A percentile compares a stretch with the other conserved stretches of the same genome.
Conservation (phyloP, 1,140 invertebrate genomes). For the Scaptomyza graminum region DNA sequence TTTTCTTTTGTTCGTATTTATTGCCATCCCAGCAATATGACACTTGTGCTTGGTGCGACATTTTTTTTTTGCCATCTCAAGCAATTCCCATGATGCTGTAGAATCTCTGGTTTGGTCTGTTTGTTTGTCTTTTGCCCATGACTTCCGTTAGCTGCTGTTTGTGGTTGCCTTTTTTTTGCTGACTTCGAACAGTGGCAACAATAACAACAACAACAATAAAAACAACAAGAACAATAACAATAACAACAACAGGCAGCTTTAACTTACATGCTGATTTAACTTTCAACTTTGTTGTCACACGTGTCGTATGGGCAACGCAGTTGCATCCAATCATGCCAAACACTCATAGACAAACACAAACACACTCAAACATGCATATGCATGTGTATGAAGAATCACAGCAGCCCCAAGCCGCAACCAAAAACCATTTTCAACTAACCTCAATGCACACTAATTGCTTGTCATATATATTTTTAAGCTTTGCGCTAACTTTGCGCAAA, state of each 20-base stretch:
- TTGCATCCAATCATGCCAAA: slow-evolving; percentile 53
- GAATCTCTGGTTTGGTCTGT: slow-evolving; percentile 68
- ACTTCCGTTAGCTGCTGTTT: slow-evolving; percentile 73
- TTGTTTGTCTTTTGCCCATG: slow-evolving; percentile 78
- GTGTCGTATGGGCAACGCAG: slow-evolving; percentile 74
- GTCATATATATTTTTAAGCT: slow-evolving; percentile 73
- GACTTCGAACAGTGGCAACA: slow-evolving; percentile 46
- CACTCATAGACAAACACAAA: slow-evolving; percentile 26
- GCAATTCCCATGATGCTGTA: slow-evolving; percentile 81
- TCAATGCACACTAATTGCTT: slow-evolving; percentile 82
- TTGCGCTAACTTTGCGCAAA: slow-evolving; percentile 65
- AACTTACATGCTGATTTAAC: slow-evolving; percentile 59
- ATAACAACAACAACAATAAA: slow-evolving; percentile 41
- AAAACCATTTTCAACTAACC: slow-evolving; percentile 76
- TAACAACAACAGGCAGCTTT: slow-evolving; percentile 40
- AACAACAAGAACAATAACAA: slow-evolving; percentile 43
- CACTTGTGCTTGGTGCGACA: slow-evolving; percentile 68
- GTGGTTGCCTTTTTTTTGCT: slow-evolving; percentile 56
- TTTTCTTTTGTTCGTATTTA: slow-evolving; percentile 55
- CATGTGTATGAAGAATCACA: slow-evolving; percentile 27
- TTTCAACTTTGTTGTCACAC: slow-evolving; percentile 74
- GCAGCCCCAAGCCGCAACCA: slow-evolving; percentile 46
- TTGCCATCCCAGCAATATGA: slow-evolving; percentile 72
- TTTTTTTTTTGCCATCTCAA: slow-evolving; percentile 64
- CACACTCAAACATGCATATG: not conserved